Percentiles rank a stretch among this genome's conserved stretches.
phyloP scores from a whole-genome alignment of 53 echinoderm and acorn worm genomes.

The Mesocentrotus franciscanus region DNA sequence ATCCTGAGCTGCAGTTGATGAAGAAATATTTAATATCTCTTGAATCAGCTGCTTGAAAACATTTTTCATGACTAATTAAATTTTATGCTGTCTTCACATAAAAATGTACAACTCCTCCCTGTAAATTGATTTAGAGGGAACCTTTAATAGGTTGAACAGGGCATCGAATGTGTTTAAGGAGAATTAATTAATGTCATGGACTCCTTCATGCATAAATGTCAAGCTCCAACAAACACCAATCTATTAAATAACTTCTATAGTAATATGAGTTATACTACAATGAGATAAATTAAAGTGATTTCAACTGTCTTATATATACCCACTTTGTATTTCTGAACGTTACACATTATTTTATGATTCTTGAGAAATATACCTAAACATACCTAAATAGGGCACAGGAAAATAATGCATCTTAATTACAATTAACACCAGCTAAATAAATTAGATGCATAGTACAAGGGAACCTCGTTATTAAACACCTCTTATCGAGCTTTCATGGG shows the following conservation, averaged over 20 bases:
- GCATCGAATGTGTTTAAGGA: background rate
- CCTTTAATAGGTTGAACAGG: background rate
- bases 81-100: background rate
- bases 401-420: too few species aligned
- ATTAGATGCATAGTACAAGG: too few species aligned
- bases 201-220: background rate
- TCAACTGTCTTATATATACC: too few species aligned
- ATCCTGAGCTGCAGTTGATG: background rate
- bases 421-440: too few species aligned
- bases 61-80: background rate
- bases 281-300: too few species aligned
- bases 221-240: background rate
- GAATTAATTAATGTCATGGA: background rate
- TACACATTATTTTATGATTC: too few species aligned
- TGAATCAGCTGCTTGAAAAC: background rate
- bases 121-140: background rate
- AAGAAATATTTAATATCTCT: background rate
- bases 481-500: too few species aligned
- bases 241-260: background rate
- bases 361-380: too few species aligned
- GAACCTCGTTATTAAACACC: too few species aligned
- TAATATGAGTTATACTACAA: too few species aligned
- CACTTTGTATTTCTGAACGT: too few species aligned
- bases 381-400: too few species aligned
- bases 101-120: background rate